Percentiles rank a stretch among this genome's conserved stretches.
phyloP scores from a whole-genome alignment of 2,888 invertebrate genomes.

The Anthrax anthrax region DNA sequence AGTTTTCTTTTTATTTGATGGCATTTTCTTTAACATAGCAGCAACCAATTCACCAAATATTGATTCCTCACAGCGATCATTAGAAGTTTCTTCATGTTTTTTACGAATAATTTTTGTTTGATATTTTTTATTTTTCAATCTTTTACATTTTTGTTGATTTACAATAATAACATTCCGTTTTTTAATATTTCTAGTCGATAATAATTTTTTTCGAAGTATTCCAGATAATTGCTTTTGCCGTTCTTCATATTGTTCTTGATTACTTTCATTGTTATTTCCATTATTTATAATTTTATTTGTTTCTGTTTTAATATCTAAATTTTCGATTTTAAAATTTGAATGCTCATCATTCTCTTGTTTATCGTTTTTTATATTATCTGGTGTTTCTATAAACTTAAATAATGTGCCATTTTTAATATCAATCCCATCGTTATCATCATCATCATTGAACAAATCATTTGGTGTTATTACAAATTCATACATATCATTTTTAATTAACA shows the following conservation, averaged over 20 bases:
- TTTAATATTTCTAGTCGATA: too few relatives aligned
- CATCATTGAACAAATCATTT: background rate
- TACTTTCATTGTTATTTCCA: background rate
- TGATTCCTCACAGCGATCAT: constrained; percentile 19
- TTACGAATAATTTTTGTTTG: too few relatives aligned
- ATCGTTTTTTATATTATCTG: background rate
- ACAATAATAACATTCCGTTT: too few relatives aligned
- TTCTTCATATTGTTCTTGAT: too few relatives aligned
- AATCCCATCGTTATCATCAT: background rate
- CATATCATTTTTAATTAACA: background rate
- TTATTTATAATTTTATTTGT: background rate
- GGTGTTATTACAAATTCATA: background rate
- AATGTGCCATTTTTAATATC: background rate
- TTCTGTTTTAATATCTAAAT: background rate
- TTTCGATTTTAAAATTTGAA: too few relatives aligned
- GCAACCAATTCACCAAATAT: constrained; percentile 23
- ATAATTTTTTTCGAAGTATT: too few relatives aligned
- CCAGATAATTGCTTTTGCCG: too few relatives aligned
- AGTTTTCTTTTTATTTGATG: constrained; percentile 15
- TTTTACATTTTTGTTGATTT: too few relatives aligned
- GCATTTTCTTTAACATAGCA: constrained; percentile 21
- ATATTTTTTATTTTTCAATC: too few relatives aligned
- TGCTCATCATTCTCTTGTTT: too few relatives aligned
- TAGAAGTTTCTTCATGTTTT: too few relatives aligned
- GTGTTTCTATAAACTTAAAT: background rate